Conservation (phyloP, 2,888 invertebrate species). For the Temnothorax rugatulus region DNA sequence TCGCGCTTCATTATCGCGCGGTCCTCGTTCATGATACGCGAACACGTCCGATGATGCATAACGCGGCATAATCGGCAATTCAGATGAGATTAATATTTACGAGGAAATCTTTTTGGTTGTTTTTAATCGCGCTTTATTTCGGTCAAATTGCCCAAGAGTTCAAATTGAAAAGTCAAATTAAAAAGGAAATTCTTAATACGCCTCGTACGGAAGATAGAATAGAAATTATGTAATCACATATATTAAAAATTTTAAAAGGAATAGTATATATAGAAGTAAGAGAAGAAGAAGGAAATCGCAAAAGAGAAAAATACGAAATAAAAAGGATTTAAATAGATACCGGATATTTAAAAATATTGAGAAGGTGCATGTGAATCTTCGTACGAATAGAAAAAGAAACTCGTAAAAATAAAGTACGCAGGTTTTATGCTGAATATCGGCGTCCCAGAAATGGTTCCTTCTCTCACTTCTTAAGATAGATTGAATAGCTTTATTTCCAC, state of each 20-base stretch:
- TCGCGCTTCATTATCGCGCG: slow-evolving; percentile 78
- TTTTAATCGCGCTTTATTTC: not conserved
- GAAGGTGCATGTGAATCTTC: not conserved
- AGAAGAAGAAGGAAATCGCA: not conserved
- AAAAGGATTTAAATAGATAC: not conserved
- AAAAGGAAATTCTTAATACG: not conserved
- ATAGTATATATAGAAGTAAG: not conserved
- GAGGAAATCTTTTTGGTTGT: not conserved
- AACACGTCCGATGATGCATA: not conserved
- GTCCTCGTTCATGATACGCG: slow-evolving; percentile 53
- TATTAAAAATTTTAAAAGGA: not conserved
- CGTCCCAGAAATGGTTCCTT: slow-evolving; percentile 7
- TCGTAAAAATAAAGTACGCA: slow-evolving; percentile 32
- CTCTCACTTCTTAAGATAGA: slow-evolving; percentile 31
- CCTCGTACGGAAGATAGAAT: not conserved
- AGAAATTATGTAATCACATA: not conserved
- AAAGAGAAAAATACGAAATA: not conserved
- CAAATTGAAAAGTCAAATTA: slow-evolving; percentile 5
- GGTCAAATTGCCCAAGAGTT: not conserved
- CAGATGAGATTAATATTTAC: not conserved
- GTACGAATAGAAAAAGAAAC: slow-evolving; percentile 17
- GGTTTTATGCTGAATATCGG: slow-evolving; percentile 34
- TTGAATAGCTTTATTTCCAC: slow-evolving; percentile 30
- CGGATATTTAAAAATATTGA: slow-evolving; percentile 11
- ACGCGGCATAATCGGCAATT: not conserved